Conservation (phyloP, 2,113 vertebrate species). For the Festucalex cinctus region DNA sequence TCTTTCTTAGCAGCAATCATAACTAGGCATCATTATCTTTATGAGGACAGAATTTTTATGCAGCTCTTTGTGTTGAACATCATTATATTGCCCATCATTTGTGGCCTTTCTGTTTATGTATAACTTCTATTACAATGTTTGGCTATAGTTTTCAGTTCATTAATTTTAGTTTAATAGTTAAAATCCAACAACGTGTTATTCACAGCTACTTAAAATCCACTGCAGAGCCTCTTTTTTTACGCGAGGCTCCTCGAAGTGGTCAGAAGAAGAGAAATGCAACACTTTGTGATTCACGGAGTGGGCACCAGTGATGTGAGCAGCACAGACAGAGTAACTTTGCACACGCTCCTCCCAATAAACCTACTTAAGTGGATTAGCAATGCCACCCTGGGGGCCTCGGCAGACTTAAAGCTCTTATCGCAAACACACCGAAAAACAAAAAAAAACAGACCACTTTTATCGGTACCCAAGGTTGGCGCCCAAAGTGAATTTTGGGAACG, state of each 20-base stretch:
- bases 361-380: slow-evolving; percentile 68
- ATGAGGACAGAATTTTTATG: background rate
- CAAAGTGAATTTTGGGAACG: slow-evolving; percentile 23
- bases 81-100: background rate
- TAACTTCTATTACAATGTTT: background rate
- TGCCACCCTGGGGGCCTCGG: slow-evolving; percentile 52
- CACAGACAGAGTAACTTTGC: slow-evolving; percentile 59
- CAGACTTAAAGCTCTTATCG: slow-evolving; percentile 59
- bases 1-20: background rate
- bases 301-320: slow-evolving; percentile 60
- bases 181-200: background rate
- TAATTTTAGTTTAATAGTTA: background rate
- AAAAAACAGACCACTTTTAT: slow-evolving; percentile 51
- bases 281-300: slow-evolving; percentile 59
- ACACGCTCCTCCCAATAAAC: slow-evolving; percentile 60
- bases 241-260: slow-evolving; percentile 35
- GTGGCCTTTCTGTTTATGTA: background rate
- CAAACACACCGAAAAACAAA: slow-evolving; percentile 52
- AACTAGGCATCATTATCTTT: background rate
- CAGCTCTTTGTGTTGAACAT: background rate
- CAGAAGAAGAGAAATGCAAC: slow-evolving; percentile 33
- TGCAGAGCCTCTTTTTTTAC: slow-evolving; percentile 36
- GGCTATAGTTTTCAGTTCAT: background rate
- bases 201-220: background rate
- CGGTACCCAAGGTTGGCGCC: slow-evolving; percentile 19